phyloP scores from a whole-genome alignment of 1,140 invertebrate genomes.

The Drosophila arizonae region DNA sequence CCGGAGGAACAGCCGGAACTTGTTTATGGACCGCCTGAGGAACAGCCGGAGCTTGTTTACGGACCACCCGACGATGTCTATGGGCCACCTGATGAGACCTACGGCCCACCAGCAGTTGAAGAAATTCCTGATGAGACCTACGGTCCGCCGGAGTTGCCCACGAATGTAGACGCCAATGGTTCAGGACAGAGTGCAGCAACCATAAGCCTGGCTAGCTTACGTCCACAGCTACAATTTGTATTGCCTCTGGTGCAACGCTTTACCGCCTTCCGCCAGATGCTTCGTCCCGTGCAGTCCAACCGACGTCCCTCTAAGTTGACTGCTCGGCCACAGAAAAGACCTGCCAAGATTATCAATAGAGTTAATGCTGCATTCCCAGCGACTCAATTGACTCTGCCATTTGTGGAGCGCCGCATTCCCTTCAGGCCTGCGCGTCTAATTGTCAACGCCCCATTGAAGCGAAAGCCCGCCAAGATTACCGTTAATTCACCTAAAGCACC shows the following conservation, averaged over 20 bases:
- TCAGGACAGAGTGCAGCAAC: slow-evolving; percentile 50
- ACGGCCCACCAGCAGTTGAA: slow-evolving; percentile 20
- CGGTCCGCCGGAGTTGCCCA: slow-evolving; percentile 26
- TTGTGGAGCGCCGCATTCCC: slow-evolving; percentile 59
- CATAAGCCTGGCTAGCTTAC: slow-evolving; percentile 54
- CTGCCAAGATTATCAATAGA: slow-evolving; percentile 49
- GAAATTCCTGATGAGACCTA: slow-evolving; percentile 27
- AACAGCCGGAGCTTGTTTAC: slow-evolving; percentile 23
- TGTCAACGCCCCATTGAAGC: slow-evolving; percentile 56
- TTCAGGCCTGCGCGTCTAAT: slow-evolving; percentile 59
- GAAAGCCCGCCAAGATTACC: slow-evolving; percentile 38
- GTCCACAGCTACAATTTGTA: slow-evolving; percentile 57
- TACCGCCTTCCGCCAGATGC: slow-evolving; percentile 48
- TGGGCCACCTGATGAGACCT: slow-evolving; percentile 8
- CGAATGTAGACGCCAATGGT: slow-evolving; percentile 15
- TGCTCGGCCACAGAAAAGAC: slow-evolving; percentile 34
- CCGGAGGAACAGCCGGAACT: slow-evolving; percentile 36
- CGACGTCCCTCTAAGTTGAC: slow-evolving; percentile 56
- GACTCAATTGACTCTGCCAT: slow-evolving; percentile 58
- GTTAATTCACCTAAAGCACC: slow-evolving; percentile 23
- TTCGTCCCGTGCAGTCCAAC: slow-evolving; percentile 32
- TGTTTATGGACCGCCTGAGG: slow-evolving; percentile 57
- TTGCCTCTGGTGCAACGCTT: slow-evolving; percentile 61
- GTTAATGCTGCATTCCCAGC: slow-evolving; percentile 42
- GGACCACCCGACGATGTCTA: slow-evolving; percentile 45